Evolutionary conservation across 1,140 invertebrate species (phyloP), one percentile per base, ranked within the genome.

Genomic region (Uloborus diversus): DNA sequence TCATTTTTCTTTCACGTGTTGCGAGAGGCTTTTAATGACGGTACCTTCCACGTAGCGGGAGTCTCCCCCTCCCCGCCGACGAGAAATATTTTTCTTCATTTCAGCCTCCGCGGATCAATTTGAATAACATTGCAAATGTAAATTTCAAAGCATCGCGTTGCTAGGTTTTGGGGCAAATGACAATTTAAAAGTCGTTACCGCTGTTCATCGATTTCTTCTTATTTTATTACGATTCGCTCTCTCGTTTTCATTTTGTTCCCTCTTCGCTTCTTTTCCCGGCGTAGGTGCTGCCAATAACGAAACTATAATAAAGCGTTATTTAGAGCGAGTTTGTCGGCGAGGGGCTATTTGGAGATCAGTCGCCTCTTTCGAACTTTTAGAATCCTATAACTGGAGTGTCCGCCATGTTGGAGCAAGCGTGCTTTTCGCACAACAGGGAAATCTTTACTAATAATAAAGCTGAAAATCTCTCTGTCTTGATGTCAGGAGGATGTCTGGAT

Each of bases 71-170:
- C 49, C 37, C n/a, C 30, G 4, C 30, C 17, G 30, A 11, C 37
- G 64, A 49, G 37, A 42, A 42, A 17, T 17, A 53, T 53, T 53
- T 53, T 53, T 30, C 28, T 61, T 61, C 32, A 61, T 61, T 61
- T 11, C 20, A 17, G 5, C 27, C 27, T 17, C 28, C 5, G 33
- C 35, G 71, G 71, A 75, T 75, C 62, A 75, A 75, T 75, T 75
- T 75, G 71, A 75, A 75, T 75, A 75, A 75, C 71, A 75, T 75
- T 59, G 59, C 71, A 75, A 75, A 75, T 75, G 71, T 64, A 75
- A 75, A 75, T 75, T 75, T 75, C 42, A 75, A 64, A 75, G 71
- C 57, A 53, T 30, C 59, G 42, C 71, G 71, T 75, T 75, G 57
- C 71, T 53, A 62, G 42, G 57, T 20, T 9, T 64, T 35, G 37